Evolutionary conservation across 2,113 vertebrate species (phyloP).

Genomic region (Thalassoma bifasciatum): DNA sequence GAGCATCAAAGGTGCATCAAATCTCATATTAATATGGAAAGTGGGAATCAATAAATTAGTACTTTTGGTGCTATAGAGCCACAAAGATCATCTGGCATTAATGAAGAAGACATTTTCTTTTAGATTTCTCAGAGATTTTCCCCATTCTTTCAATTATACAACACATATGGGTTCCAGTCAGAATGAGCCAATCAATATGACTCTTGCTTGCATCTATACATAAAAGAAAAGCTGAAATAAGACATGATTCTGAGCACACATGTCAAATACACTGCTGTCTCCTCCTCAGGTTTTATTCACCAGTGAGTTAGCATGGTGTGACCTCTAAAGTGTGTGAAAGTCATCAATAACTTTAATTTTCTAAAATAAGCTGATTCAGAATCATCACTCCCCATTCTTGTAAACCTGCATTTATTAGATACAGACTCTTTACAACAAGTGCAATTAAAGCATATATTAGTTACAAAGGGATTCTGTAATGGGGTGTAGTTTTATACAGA

Average conservation of each 20-base stretch:
- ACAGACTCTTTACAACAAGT: neutral
- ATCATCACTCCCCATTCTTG: neutral
- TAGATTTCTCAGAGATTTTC: neutral
- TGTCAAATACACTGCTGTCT: neutral
- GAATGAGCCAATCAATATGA: neutral
- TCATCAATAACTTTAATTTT: neutral
- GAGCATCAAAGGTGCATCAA: neutral
- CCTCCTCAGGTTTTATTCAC: neutral
- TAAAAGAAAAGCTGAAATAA: neutral
- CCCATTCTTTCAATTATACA: neutral
- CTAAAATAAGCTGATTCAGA: neutral
- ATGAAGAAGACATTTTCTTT: neutral
- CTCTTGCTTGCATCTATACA: neutral
- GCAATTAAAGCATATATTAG: neutral
- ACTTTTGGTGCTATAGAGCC: neutral
- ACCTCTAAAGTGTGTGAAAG: neutral
- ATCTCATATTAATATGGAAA: neutral
- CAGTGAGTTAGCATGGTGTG: neutral
- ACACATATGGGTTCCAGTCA: neutral
- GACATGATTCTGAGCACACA: neutral
- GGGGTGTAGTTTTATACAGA: neutral
- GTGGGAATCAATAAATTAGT: neutral
- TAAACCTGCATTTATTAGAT: slow-evolving; percentile 5
- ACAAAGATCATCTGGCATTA: neutral
- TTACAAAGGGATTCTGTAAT: neutral